Percentiles rank a stretch among this genome's conserved stretches.
Conservation (phyloP, 2,888 invertebrate species). For the Hydraecia micacea region DNA sequence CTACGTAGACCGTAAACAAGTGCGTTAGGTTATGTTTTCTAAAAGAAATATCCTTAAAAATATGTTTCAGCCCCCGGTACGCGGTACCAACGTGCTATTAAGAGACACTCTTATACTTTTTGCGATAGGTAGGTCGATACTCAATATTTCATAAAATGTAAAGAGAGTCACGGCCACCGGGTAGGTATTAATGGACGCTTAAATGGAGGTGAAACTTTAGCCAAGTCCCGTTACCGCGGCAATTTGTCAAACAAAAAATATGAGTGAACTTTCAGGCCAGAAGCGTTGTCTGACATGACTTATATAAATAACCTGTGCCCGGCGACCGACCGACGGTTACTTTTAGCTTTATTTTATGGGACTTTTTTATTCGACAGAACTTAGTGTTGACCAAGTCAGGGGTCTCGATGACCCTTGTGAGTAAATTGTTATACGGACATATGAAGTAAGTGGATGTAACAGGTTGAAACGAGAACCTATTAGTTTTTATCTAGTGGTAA, state of each 20-base stretch:
- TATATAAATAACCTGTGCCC: slow-evolving; percentile 84
- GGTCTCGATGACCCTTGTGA: slow-evolving; percentile 57
- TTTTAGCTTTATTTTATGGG: slow-evolving; percentile 76
- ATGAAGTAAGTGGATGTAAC: slow-evolving; percentile 43
- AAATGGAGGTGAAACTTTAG: slow-evolving; percentile 88
- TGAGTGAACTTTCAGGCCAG: slow-evolving; percentile 85
- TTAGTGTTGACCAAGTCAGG: slow-evolving; percentile 67
- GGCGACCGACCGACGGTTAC: slow-evolving; percentile 75
- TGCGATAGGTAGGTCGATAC: slow-evolving; percentile 59
- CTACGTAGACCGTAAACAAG: background rate
- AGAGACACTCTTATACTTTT: slow-evolving; percentile 46
- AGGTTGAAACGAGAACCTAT: slow-evolving; percentile 23
- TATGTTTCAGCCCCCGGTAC: background rate
- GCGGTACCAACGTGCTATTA: background rate
- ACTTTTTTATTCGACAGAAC: slow-evolving; percentile 74
- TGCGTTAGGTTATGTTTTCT: background rate
- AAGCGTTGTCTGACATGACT: slow-evolving; percentile 85
- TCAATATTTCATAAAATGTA: slow-evolving; percentile 74
- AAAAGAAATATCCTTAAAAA: background rate
- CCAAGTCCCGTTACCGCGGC: slow-evolving; percentile 87
- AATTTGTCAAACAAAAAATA: slow-evolving; percentile 90
- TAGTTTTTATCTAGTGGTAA: slow-evolving; percentile 4
- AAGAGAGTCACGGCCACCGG: slow-evolving; percentile 78
- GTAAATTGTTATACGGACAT: slow-evolving; percentile 53
- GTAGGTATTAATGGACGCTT: slow-evolving; percentile 84